A percentile compares a stretch with the other conserved stretches of the same genome.
These are phyloP conservation scores for Rhagium mordax DNA, from an alignment of 2,888 invertebrate genomes.

Conservation along the genomic window DNA sequence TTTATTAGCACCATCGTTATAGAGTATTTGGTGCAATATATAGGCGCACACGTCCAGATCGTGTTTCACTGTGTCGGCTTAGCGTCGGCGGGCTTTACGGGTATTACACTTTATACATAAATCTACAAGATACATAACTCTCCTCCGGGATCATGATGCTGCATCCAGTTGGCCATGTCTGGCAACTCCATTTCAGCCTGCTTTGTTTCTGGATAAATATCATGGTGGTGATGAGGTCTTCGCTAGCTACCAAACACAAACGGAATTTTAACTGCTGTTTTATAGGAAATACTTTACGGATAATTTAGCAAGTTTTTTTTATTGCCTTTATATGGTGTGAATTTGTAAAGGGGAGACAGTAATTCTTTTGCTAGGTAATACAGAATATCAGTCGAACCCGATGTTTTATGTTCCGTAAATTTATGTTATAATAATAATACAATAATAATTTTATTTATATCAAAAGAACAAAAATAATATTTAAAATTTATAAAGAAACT, in stretches of 20 bases:
- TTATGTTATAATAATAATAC: too few species aligned
- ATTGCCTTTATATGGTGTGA: conserved; percentile 24
- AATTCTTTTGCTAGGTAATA: background rate
- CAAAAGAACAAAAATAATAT: too few species aligned
- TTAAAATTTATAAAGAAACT: too few species aligned
- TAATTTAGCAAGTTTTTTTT: conserved; percentile 27
- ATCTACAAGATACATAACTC: conserved; percentile 70
- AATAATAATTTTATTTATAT: too few species aligned
- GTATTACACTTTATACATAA: conserved; percentile 70
- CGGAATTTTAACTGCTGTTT: conserved; percentile 52
- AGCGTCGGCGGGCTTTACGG: conserved; percentile 62
- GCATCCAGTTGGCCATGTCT: conserved; percentile 59
- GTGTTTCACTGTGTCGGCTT: conserved; percentile 63
- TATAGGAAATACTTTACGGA: conserved; percentile 29
- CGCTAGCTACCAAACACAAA: conserved; percentile 35
- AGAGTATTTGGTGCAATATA: conserved; percentile 42
- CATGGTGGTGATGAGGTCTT: background rate
- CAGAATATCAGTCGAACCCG: background rate
- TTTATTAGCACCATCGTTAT: background rate
- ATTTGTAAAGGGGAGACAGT: conserved; percentile 3
- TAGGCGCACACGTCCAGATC: conserved; percentile 64
- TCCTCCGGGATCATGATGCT: conserved; percentile 65
- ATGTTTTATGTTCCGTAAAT: too few species aligned
- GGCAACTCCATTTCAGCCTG: conserved; percentile 39
- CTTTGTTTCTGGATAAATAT: conserved; percentile 33